Base-by-base conservation (phyloP, 2,797 vertebrate species). In the Melanotaenia pygmaea region DNA sequence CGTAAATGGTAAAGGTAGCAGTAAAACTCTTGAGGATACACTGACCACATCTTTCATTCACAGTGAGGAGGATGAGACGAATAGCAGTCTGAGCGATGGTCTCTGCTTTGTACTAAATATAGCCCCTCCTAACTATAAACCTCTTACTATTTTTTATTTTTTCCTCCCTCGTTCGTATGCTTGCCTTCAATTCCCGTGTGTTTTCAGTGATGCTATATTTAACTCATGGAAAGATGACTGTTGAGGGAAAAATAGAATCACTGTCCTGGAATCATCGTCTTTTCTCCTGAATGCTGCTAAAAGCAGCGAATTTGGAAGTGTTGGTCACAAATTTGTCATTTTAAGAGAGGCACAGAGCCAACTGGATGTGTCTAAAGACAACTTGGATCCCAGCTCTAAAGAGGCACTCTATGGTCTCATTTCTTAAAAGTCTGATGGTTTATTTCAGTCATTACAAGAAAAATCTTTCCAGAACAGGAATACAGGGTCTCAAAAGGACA, bases 131-230 rank as follows among this genome's bases (percentile, higher is more conserved):
- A 74, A 56, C 76, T 22, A 70, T 54, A 81, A 85, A 76, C 32
- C 30, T 80, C 72, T 64, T 11, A 35, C 32, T 51, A 58, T 74
- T 64, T 67, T 77, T 68, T 61, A 18, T 35, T 54, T 28, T n/a
- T 26, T 2, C 28, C 37, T 53, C 56, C 54, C 63, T 70, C 22
- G 51, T 86, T 77, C 80, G 76, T 74, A 81, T 73, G 76, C 85
- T 72, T 89, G 90, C 74, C 91, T 91, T 93, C 84, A 89, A 77
- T 93, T 88, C 86, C 80, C 70, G 47, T 37, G 61, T 79, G 83
- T 88, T 91, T 92, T 85, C 47, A 64, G 40, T 35, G 74, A 57
- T 72, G 77, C 89, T 92, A 94, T 90, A 87, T 93, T 92, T 93
- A 93, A 88, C 89, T 50, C 43, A 7, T 82, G 84, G 80, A 87